Percentiles rank a stretch among this genome's conserved stretches.
Conservation (phyloP, 1,140 invertebrate species). For the Theocolax elegans region DNA sequence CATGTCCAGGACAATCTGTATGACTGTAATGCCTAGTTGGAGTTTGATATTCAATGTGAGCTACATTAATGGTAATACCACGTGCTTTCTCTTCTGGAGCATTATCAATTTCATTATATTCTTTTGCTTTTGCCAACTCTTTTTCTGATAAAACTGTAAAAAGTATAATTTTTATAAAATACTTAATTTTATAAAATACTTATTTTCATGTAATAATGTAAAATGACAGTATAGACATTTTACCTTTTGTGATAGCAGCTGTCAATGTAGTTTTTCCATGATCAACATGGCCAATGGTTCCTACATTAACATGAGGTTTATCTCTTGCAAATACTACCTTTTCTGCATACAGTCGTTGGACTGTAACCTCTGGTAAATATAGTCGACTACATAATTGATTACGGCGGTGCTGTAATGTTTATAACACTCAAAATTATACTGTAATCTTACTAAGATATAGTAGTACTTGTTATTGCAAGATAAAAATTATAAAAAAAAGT, state of each 20-base stretch:
- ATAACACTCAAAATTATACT: too few species aligned
- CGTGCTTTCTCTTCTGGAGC: slow-evolving; percentile 96
- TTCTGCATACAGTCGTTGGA: slow-evolving; percentile 72
- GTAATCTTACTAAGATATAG: background rate
- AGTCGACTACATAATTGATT: slow-evolving; percentile 44
- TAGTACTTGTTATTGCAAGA: too few species aligned
- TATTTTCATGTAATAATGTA: background rate
- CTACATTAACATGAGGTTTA: slow-evolving; percentile 98
- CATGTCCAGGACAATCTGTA: slow-evolving; percentile 96
- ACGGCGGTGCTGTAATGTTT: slow-evolving; percentile 48
- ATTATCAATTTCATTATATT: slow-evolving; percentile 97
- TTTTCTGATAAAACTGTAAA: slow-evolving; percentile 80
- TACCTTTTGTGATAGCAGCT: slow-evolving; percentile 94
- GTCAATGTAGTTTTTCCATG: slow-evolving; percentile 99
- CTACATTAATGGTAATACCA: slow-evolving; percentile 99
- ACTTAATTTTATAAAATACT: background rate
- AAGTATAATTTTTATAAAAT: slow-evolving; percentile 37
- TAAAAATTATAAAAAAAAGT: too few species aligned
- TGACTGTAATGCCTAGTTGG: slow-evolving; percentile 96
- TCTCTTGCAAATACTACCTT: slow-evolving; percentile 81
- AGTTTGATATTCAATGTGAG: slow-evolving; percentile 95
- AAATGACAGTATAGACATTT: slow-evolving; percentile 27
- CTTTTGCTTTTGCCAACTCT: slow-evolving; percentile 83
- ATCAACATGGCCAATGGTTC: slow-evolving; percentile 99
- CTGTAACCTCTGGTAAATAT: slow-evolving; percentile 52